Percentiles rank a stretch among this genome's conserved stretches.
These are phyloP conservation scores for Heliconius himera DNA, from an alignment of 1,140 invertebrate species.

Conservation along the genomic window DNA sequence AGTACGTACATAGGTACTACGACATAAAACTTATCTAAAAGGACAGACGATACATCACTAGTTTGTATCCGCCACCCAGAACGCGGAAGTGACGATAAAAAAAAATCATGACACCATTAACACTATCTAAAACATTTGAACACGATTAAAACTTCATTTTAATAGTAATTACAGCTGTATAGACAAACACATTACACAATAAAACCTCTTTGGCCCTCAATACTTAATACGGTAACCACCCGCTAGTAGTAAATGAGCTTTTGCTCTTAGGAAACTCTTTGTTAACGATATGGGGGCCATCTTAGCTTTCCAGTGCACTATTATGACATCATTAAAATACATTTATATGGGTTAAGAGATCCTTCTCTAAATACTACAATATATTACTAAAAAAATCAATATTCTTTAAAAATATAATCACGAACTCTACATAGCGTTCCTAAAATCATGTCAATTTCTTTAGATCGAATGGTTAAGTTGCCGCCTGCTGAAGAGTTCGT, in stretches of 20 bases:
- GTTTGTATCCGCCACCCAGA: neutral
- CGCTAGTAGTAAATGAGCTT: constrained; percentile 40
- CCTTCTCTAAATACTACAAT: neutral
- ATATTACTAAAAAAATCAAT: neutral
- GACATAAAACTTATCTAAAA: neutral
- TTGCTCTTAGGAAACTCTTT: constrained; percentile 61
- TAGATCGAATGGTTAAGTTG: neutral
- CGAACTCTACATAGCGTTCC: no score
- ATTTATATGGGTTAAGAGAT: neutral
- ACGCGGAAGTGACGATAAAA: neutral
- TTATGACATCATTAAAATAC: constrained; percentile 9
- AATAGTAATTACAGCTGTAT: neutral
- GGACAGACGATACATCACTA: neutral
- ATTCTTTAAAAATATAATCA: neutral
- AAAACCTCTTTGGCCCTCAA: neutral
- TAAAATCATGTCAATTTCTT: no score
- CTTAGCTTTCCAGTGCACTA: constrained; percentile 8
- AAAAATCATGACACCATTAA: neutral
- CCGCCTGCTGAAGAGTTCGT: neutral
- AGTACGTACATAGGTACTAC: neutral
- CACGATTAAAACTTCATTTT: neutral
- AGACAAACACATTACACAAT: neutral
- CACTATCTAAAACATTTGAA: neutral
- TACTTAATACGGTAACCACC: constrained; percentile 18
- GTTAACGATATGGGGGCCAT: constrained; percentile 55